Conservation (phyloP, 2,888 invertebrate species). For the Sussaba pulchella region DNA sequence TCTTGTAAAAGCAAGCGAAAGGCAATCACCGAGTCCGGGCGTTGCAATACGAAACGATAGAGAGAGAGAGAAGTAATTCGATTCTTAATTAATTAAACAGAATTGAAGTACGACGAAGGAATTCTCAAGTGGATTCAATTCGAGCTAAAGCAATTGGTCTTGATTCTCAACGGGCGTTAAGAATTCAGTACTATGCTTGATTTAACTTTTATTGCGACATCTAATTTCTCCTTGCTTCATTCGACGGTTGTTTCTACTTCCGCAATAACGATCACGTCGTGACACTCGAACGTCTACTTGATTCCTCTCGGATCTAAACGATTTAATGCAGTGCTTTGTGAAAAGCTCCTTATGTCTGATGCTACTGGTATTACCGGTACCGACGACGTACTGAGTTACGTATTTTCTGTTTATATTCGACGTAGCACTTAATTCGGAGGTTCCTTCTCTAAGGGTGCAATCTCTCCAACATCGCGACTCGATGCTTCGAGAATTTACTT, state of each 20-base stretch:
- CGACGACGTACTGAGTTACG: not conserved
- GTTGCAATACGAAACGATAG: not conserved
- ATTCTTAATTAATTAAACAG: slow-evolving; percentile 58
- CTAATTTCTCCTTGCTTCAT: not conserved
- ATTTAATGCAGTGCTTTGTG: not conserved
- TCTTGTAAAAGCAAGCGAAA: slow-evolving; percentile 23
- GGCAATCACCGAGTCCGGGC: slow-evolving; percentile 19
- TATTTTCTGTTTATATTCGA: not conserved
- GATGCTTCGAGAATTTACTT: not conserved
- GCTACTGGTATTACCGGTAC: not conserved
- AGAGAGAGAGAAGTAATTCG: slow-evolving; percentile 30
- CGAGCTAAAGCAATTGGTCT: not conserved
- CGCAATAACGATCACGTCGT: not conserved
- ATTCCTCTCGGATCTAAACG: not conserved
- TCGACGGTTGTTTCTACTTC: not conserved
- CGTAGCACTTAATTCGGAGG: slow-evolving; percentile 9
- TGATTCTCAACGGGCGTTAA: not conserved
- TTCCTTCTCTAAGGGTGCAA: slow-evolving; percentile 18
- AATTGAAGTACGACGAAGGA: slow-evolving; percentile 4
- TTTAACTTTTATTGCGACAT: slow-evolving; percentile 24
- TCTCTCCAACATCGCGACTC: not conserved
- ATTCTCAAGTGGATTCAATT: slow-evolving; percentile 1
- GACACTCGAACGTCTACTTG: not conserved
- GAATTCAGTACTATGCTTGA: slow-evolving; percentile 8
- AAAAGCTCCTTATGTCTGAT: slow-evolving; percentile 1